Percentiles rank a stretch among this genome's conserved stretches.
phyloP scores from a whole-genome alignment of 2,797 vertebrate genomes.

The Dallia pectoralis region DNA sequence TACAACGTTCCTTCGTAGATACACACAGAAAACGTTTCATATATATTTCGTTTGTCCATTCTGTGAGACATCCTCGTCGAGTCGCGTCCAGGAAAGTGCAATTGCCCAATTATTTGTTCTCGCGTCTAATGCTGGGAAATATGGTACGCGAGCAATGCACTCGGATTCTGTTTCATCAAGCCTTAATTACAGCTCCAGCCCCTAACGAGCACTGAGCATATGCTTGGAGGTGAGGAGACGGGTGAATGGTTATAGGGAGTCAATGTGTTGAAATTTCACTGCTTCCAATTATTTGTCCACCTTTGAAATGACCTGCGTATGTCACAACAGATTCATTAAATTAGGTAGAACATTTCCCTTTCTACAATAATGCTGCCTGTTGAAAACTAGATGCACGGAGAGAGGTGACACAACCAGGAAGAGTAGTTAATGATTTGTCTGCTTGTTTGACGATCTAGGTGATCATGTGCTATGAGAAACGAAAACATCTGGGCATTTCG shows the following conservation, averaged over 20 bases:
- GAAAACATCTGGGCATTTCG: too few relatives aligned
- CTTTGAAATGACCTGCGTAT: not conserved
- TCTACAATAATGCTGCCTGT: not conserved
- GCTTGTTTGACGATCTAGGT: not conserved
- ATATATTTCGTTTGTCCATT: too few relatives aligned
- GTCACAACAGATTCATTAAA: not conserved
- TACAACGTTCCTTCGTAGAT: too few relatives aligned
- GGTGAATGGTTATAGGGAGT: not conserved
- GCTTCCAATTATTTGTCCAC: slow-evolving; percentile 1
- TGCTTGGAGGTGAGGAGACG: not conserved
- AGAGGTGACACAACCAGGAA: not conserved
- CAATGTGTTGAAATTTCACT: not conserved
- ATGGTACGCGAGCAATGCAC: slow-evolving; percentile 12
- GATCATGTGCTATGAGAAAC: too few relatives aligned
- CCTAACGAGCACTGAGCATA: not conserved
- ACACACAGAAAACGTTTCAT: too few relatives aligned
- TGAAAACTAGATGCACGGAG: not conserved
- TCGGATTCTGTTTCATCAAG: slow-evolving; percentile 13
- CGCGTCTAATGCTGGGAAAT: slow-evolving; percentile 8
- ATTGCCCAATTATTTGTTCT: slow-evolving; percentile 18
- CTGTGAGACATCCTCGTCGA: too few relatives aligned
- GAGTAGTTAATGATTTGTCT: not conserved
- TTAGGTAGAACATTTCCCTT: not conserved
- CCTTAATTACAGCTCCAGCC: not conserved
- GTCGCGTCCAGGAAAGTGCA: too few relatives aligned